These are phyloP conservation scores for Drosophila takahashii DNA, from an alignment of 1,140 invertebrate genomes.

Conservation along the genomic window DNA sequence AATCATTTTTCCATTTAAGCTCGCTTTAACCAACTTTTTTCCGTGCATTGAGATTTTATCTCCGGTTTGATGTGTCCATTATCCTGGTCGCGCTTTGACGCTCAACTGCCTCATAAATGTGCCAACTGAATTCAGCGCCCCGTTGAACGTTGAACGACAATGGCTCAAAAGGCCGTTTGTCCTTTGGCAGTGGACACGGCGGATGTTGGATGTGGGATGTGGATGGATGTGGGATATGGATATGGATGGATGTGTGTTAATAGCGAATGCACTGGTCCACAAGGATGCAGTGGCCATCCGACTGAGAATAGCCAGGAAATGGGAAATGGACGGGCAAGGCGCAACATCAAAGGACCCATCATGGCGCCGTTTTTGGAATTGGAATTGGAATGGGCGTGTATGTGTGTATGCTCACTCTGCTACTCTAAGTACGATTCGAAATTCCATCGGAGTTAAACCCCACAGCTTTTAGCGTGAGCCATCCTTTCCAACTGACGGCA, in stretches of 20 bases:
- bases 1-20: neutral
- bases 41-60: slow-evolving; percentile 5
- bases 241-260: slow-evolving; percentile 8
- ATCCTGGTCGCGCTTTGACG: slow-evolving; percentile 21
- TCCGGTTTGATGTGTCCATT: slow-evolving; percentile 7
- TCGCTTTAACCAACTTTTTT: neutral
- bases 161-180: slow-evolving; percentile 18
- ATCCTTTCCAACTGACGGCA: too few species aligned
- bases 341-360: slow-evolving; percentile 49
- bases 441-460: too few species aligned
- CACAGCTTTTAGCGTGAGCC: too few species aligned
- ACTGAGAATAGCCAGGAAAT: slow-evolving; percentile 12
- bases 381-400: neutral
- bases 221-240: neutral
- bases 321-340: slow-evolving; percentile 13
- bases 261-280: slow-evolving; percentile 1
- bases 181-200: neutral
- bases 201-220: neutral
- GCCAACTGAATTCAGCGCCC: slow-evolving; percentile 26
- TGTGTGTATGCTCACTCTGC: slow-evolving; percentile 13
- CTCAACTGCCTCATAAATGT: slow-evolving; percentile 28
- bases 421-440: too few species aligned
- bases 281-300: slow-evolving; percentile 38
- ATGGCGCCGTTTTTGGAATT: slow-evolving; percentile 7
- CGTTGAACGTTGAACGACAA: slow-evolving; percentile 13